Base-by-base conservation (phyloP, 2,888 invertebrate genomes). In the Tenthredo mesomela region DNA sequence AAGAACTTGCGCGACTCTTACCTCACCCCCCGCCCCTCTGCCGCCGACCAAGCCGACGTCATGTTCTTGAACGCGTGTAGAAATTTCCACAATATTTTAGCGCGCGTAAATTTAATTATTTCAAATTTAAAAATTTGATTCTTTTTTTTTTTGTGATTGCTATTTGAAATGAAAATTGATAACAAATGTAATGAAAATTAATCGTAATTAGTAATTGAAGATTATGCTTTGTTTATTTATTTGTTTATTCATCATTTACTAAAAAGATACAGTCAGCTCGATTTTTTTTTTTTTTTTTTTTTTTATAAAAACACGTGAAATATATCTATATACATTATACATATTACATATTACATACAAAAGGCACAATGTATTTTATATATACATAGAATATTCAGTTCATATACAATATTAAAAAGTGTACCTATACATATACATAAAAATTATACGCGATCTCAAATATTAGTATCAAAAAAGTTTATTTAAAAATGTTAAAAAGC, bases 301-400 rank as follows among this genome's bases (percentile, higher is more conserved):
- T n/a, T n/a, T 47, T 25, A 21, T 73, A 40, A 40, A 73, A 73
- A 73, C 43, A 40, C 21, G 40, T 25, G 47, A 73, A 71, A 25
- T 77, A 77, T 54, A 80, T 54, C 33, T 40, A 43, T 43, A 54
- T 77, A 54, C 33, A 77, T 29, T 25, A n/a, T n/a, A n/a, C n/a
- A n/a, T n/a, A n/a, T n/a, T 37, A 37, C 6, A 80, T 80, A 54
- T 58, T 50, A 78, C 58, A 80, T 80, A 80, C 6, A 61, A 61
- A 80, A 80, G 80, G 80, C 80, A 80, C 80, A 80, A 80, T 82
- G 40, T 82, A 82, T 50, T 7, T 67, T n/a, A n/a, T n/a, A 82
- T 67, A 82, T 67, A 82, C 43, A 82, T 33, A 82, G 40, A 82
- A 65, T 70, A 67, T 82, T 82, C 82, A 82, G 67, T 82, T 82